Conservation (phyloP, 1,140 invertebrate genomes). For the Littorina saxatilis region DNA sequence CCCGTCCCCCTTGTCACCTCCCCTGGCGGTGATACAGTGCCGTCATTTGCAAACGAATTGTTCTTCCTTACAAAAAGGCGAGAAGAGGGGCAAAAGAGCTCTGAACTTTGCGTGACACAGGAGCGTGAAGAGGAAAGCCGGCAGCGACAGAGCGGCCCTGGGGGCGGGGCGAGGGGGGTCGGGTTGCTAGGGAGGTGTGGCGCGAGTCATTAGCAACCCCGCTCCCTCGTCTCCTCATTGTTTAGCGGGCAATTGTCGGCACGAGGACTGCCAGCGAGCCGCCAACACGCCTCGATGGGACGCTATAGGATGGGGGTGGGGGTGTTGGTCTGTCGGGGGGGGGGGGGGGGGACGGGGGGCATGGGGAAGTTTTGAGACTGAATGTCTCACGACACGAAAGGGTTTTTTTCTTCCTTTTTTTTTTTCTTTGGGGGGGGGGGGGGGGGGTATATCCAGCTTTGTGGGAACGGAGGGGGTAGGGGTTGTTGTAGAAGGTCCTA, state of each 20-base stretch:
- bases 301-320: no score
- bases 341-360: no score
- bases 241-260: background rate
- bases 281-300: no score
- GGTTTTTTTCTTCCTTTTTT: background rate
- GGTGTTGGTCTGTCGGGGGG: no score
- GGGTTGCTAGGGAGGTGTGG: slow-evolving; percentile 14
- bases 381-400: no score
- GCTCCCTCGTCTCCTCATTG: background rate
- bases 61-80: background rate
- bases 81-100: background rate
- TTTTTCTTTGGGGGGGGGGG: background rate
- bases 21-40: background rate
- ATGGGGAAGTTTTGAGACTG: no score
- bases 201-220: slow-evolving; percentile 8
- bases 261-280: no score
- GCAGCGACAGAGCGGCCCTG: background rate
- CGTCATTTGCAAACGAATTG: background rate
- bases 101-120: slow-evolving; percentile 13
- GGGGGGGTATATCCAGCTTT: no score
- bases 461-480: no score
- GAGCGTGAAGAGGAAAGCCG: background rate
- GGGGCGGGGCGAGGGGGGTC: background rate
- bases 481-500: no score
- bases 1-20: background rate